Evolutionary conservation across 1,140 invertebrate species (phyloP), one percentile per base, ranked within the genome.

Genomic region (Lepidurus apus): DNA sequence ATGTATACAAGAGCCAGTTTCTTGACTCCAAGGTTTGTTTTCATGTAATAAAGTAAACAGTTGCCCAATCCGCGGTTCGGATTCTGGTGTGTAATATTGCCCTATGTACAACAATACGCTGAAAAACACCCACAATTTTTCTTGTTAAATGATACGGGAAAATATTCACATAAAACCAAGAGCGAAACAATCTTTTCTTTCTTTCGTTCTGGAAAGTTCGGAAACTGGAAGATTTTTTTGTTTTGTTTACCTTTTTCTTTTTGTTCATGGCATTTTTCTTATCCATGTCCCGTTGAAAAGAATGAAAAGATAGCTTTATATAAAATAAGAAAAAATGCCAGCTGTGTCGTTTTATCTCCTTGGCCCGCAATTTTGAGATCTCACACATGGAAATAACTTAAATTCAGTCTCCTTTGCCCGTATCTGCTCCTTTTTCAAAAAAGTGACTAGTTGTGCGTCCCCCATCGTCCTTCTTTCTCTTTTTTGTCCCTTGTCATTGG

Each of bases 31-130:
- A 65, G 2, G 53, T n/a, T 65, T n/a, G 53, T 13, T 65, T 34
- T 34, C 34, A 17, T 65, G 53, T 65, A 65, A 65, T 65, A 65
- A 65, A 65, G 21, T n/a, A 65, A 65, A 21, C 17, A 65, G 53
- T 65, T 65, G n/a, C 21, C 53, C 21, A 65, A 65, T 65, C 7
- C 53, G 21, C 53, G 53, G 53, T n/a, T 65, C 53, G 8, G 13
- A 7, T 65, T 65, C 53, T 21, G 53, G 53, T 21, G 13, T 65
- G 53, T 65, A 65, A 65, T 65, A 21, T 65, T 65, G 53, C 53
- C 53, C 53, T 65, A 65, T 65, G 53, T 65, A 65, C 53, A 65
- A 21, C 53, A 65, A 65, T 65, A 65, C 53, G 53, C 8, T 65
- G n/a, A 21, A 65, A 65, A 65, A 65, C 53, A 13, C 13, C 53